phyloP scores from a whole-genome alignment of 2,888 invertebrate genomes.

The Tinea pellionella region DNA sequence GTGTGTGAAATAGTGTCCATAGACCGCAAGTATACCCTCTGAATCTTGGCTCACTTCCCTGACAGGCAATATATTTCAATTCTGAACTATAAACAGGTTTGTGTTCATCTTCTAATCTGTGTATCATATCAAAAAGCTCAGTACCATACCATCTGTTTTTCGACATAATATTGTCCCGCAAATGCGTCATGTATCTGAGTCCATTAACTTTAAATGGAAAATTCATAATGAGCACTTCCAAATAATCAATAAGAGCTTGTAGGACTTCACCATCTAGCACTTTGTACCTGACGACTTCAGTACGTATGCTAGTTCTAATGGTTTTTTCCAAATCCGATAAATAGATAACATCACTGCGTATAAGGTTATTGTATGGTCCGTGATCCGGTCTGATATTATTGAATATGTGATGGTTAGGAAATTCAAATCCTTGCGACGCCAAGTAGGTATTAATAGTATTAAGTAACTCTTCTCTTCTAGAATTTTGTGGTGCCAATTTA shows the following conservation, averaged over 20 bases:
- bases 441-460: slow-evolving; percentile 66
- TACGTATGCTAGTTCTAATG: slow-evolving; percentile 82
- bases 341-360: slow-evolving; percentile 74
- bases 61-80: slow-evolving; percentile 81
- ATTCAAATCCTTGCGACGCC: slow-evolving; percentile 52
- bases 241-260: slow-evolving; percentile 78
- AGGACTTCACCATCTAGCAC: slow-evolving; percentile 78
- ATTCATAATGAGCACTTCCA: slow-evolving; percentile 77
- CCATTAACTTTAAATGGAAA: slow-evolving; percentile 83
- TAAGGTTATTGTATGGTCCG: slow-evolving; percentile 25
- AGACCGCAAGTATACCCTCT: slow-evolving; percentile 95
- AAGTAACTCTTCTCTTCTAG: slow-evolving; percentile 50
- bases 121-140: slow-evolving; percentile 69
- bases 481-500: slow-evolving; percentile 43
- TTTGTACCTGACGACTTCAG: slow-evolving; percentile 82
- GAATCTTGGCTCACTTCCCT: slow-evolving; percentile 77
- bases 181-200: slow-evolving; percentile 71
- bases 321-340: slow-evolving; percentile 91
- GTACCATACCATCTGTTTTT: slow-evolving; percentile 68
- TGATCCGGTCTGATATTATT: slow-evolving; percentile 18
- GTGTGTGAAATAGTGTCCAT: slow-evolving; percentile 94
- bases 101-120: slow-evolving; percentile 59
- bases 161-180: slow-evolving; percentile 63
- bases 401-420: slow-evolving; percentile 32
- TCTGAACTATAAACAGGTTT: slow-evolving; percentile 66